Base-by-base conservation (phyloP, 2,797 vertebrate genomes). In the Anisognathus igniventris region DNA sequence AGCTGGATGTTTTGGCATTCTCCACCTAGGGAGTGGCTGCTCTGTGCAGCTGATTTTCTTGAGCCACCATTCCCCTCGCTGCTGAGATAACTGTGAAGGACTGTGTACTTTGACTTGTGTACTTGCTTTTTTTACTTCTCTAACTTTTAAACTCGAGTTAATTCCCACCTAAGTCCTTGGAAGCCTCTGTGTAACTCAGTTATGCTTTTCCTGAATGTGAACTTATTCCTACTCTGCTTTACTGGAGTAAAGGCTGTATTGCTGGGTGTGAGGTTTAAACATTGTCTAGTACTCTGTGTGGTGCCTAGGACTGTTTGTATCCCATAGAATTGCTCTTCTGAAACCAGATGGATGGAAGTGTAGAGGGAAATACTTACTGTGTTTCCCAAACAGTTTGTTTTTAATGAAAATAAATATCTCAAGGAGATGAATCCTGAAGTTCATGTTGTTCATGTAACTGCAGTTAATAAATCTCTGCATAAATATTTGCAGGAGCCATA, bases 341-440 rank as follows among this genome's bases (percentile, higher is more conserved):
- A 87, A 89, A 79, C 57, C 88, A 91, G 70, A 82, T 67, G 45
- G 71, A 79, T 86, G 40, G 48, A 86, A 88, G 40, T 20, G 62
- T 88, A 88, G 80, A 68, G 70, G 62, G 88, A 91, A 89, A 50
- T 85, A 25, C 1, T 4, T 79, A 37, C 70, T 53, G 45, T 71
- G 54, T 87, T 94, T 95, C 80, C 89, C 57, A 56, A 84, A 66
- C 23, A 71, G 84, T 87, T 95, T 92, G 91, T 31, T 91, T 96
- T 88, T 83, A 87, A 87, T 91, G 66, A 92, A 95, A 95, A 92
- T 92, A 93, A 93, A 58, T 84, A 83, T 90, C 74, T 90, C 50
- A 50, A 94, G 91, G 92, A 95, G 78, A 57, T 89, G 50, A 89
- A 89, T 89, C 71, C 71, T 68, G 81, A 86, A 85, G 72, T 90